A percentile compares a stretch with the other conserved stretches of the same genome.
These are phyloP conservation scores for Hylaea fasciaria DNA, from an alignment of 2,888 invertebrate species.

Conservation along the genomic window DNA sequence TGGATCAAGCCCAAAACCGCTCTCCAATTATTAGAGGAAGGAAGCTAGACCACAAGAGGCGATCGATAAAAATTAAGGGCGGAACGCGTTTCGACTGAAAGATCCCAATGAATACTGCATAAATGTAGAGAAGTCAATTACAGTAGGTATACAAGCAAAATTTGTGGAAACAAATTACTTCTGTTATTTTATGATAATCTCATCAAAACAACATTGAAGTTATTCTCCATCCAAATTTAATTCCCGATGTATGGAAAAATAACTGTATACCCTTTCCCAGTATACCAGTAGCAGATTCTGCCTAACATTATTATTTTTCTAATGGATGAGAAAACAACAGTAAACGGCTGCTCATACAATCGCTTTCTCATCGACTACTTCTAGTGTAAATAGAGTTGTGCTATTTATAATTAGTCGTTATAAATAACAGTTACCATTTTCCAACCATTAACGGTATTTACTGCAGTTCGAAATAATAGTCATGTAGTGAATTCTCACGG, in stretches of 20 bases:
- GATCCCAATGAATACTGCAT: slow-evolving; percentile 10
- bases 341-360: neutral
- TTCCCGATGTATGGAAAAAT: no score
- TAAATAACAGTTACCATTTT: slow-evolving; percentile 34
- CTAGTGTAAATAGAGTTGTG: slow-evolving; percentile 36
- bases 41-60: slow-evolving; percentile 21
- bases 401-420: slow-evolving; percentile 41
- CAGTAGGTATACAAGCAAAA: no score
- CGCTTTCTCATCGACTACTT: slow-evolving; percentile 38
- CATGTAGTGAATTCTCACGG: slow-evolving; percentile 36
- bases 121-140: no score
- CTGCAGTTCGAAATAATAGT: slow-evolving; percentile 31
- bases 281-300: no score
- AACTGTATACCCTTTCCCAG: no score
- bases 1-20: slow-evolving; percentile 36
- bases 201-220: no score
- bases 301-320: no score
- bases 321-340: neutral
- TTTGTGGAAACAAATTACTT: no score
- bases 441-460: slow-evolving; percentile 28
- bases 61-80: slow-evolving; percentile 15
- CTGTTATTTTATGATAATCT: no score
- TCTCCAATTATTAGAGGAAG: slow-evolving; percentile 37
- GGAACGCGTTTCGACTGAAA: neutral
- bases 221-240: no score